Conservation (phyloP, 2,888 invertebrate genomes). For the Rotaria macrura region DNA sequence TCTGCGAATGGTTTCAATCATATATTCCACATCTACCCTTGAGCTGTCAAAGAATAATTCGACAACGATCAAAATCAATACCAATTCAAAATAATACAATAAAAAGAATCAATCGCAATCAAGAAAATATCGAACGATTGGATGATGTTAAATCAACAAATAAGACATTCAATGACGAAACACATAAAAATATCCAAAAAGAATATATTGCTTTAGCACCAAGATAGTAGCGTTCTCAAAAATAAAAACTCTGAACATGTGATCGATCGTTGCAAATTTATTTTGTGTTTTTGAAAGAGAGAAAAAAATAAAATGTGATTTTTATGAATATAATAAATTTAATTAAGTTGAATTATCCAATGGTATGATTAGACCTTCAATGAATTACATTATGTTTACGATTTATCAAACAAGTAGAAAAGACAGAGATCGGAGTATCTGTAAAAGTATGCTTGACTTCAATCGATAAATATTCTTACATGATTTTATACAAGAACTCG, state of each 20-base stretch:
- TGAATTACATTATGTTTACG: neutral
- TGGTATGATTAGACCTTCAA: neutral
- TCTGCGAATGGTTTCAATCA: neutral
- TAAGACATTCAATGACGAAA: neutral
- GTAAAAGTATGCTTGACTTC: neutral
- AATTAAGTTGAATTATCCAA: neutral
- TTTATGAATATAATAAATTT: neutral
- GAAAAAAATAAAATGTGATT: neutral
- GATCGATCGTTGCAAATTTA: neutral
- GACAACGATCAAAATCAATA: neutral
- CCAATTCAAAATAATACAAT: neutral
- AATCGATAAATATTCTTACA: neutral
- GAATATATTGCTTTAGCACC: neutral
- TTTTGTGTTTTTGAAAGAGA: neutral
- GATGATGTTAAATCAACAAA: neutral
- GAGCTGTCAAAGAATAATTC: constrained; percentile 7
- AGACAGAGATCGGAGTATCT: neutral
- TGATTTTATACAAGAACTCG: neutral
- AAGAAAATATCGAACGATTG: neutral
- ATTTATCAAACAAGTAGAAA: neutral
- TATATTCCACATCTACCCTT: neutral
- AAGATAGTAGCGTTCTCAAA: neutral
- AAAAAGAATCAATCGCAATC: neutral
- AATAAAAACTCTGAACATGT: neutral
- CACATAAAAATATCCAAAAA: neutral